phyloP scores from a whole-genome alignment of 2,797 vertebrate genomes.

The Luscinia megarhynchos region DNA sequence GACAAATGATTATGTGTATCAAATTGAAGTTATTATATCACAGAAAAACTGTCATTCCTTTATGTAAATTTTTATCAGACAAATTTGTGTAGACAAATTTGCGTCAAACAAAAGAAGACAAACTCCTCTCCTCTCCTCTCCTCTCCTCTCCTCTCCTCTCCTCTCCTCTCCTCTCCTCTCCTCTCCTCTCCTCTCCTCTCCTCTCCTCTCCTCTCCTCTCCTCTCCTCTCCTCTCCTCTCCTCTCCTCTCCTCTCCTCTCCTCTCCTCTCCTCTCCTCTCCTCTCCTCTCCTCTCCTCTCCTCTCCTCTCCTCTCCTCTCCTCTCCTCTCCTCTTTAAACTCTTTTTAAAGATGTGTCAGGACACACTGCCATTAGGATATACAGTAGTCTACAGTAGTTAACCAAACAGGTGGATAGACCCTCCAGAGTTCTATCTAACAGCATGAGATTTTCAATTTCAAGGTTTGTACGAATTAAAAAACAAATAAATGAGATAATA shows the following conservation, averaged over 20 bases:
- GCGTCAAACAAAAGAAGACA: neutral
- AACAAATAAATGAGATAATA: neutral
- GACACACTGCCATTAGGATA: neutral
- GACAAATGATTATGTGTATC: neutral
- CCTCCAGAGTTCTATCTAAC: neutral
- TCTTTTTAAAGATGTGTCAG: neutral
- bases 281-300: neutral
- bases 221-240: too few species aligned
- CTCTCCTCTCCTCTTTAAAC: neutral
- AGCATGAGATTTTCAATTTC: neutral
- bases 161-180: too few species aligned
- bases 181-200: too few species aligned
- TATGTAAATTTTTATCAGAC: neutral
- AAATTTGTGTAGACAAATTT: neutral
- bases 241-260: too few species aligned
- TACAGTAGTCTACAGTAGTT: neutral
- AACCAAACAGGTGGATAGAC: neutral
- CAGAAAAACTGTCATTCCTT: neutral
- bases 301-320: too few species aligned
- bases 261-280: neutral
- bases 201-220: too few species aligned
- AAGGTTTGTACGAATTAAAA: neutral
- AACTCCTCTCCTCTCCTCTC: neutral
- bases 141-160: neutral
- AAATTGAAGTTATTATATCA: constrained; percentile 5